These are phyloP conservation scores for Ciona savignyi DNA, from an alignment of 23 tunicate species.

Conservation along the genomic window DNA sequence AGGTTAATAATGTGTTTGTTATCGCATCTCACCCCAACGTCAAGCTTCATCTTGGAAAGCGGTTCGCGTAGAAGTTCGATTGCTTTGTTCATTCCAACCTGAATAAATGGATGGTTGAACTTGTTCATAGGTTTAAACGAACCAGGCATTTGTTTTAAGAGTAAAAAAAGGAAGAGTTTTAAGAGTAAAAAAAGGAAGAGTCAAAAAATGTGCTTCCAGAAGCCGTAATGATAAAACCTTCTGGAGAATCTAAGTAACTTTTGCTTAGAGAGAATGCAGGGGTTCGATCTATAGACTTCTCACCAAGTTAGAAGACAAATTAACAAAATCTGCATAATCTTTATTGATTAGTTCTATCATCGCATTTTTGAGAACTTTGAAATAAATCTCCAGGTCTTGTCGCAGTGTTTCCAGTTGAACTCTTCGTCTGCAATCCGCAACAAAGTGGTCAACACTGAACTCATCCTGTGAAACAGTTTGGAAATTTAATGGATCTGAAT, in stretches of 20 bases:
- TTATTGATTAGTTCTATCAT: conserved; percentile 98
- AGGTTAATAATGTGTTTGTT: too few species aligned
- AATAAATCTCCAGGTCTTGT: conserved; percentile 87
- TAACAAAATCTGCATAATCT: conserved; percentile 97
- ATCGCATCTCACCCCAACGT: conserved; percentile 35
- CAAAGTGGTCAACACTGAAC: conserved; percentile 93
- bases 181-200: neutral
- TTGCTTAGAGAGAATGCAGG: too few species aligned
- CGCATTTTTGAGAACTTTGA: conserved; percentile 89
- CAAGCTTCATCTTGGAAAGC: conserved; percentile 28
- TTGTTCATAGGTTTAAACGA: too few species aligned
- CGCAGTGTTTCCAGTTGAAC: conserved; percentile 79
- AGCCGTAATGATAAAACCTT: too few species aligned
- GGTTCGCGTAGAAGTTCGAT: conserved; percentile 65
- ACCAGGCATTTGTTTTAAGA: neutral
- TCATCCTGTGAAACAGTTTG: conserved; percentile 24
- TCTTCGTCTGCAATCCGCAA: conserved; percentile 79
- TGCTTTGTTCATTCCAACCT: conserved; percentile 95
- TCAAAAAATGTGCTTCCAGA: too few species aligned
- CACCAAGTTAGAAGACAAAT: conserved; percentile 74
- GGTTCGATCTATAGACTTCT: too few species aligned
- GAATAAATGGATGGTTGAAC: neutral
- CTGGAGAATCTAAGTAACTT: too few species aligned
- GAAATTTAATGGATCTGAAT: too few species aligned
- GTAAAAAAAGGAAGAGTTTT: neutral